Percentiles rank a stretch among this genome's conserved stretches.
Conservation (phyloP, 53 echinoderm and acorn worm genomes). For the Holothuria scabra region DNA sequence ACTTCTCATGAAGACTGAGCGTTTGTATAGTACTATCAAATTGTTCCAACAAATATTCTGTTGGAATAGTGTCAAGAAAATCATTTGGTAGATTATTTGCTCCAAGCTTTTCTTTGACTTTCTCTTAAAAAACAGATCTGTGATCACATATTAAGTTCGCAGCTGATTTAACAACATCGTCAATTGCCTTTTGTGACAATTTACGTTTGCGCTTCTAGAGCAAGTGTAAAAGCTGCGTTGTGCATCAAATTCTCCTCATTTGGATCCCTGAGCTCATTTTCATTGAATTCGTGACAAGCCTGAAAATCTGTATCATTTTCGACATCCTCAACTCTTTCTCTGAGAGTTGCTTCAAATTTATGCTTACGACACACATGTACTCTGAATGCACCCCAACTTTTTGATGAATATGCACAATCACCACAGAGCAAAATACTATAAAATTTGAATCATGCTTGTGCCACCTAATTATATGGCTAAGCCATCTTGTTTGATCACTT, state of each 20-base stretch:
- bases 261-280: not conserved
- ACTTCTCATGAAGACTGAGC: constrained; percentile 41
- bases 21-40: constrained; percentile 40
- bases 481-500: constrained; percentile 41
- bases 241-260: not conserved
- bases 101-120: constrained; percentile 32
- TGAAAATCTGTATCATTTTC: too few relatives aligned
- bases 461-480: constrained; percentile 13
- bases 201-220: constrained; percentile 48
- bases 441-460: constrained; percentile 61
- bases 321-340: constrained; percentile 3
- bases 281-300: constrained; percentile 3
- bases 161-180: constrained; percentile 47
- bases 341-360: constrained; percentile 20
- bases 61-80: constrained; percentile 32
- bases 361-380: constrained; percentile 58
- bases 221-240: constrained; percentile 52
- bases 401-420: constrained; percentile 54
- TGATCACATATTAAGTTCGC: constrained; percentile 45
- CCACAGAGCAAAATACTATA: constrained; percentile 49
- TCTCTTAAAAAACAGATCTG: not conserved
- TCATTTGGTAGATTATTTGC: constrained; percentile 32
- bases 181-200: constrained; percentile 46
- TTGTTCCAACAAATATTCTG: constrained; percentile 35
- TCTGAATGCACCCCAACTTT: constrained; percentile 61